Percentiles rank a stretch among this genome's conserved stretches.
Conservation (phyloP, 2,113 vertebrate genomes). For the Tympanuchus pallidicinctus region DNA sequence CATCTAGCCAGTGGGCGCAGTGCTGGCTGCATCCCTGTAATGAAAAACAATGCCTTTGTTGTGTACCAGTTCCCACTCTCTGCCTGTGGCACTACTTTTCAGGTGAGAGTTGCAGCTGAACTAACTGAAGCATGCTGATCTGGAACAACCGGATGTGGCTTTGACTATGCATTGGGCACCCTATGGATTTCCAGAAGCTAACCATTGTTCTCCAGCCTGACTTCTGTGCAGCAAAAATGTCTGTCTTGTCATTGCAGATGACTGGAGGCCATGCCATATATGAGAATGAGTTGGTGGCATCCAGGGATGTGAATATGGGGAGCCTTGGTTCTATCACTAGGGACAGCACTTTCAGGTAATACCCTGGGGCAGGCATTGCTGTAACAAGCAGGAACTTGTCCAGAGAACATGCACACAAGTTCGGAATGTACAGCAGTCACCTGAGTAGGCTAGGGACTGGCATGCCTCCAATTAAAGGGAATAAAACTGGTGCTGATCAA, state of each 20-base stretch:
- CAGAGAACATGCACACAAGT: no score
- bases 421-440: neutral
- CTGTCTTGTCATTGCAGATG: conserved; percentile 6
- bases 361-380: neutral
- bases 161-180: neutral
- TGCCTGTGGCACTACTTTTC: conserved; percentile 66
- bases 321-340: conserved; percentile 55
- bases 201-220: neutral
- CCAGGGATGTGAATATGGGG: conserved; percentile 1
- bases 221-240: neutral
- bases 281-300: conserved; percentile 64
- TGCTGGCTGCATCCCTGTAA: conserved; percentile 43
- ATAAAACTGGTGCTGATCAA: neutral
- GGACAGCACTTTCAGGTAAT: conserved; percentile 73
- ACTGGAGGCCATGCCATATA: conserved; percentile 39
- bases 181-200: neutral
- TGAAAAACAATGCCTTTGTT: conserved; percentile 42
- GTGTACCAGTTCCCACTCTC: conserved; percentile 67
- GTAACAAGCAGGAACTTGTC: no score
- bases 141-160: neutral
- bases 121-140: neutral
- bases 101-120: conserved; percentile 39
- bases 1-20: conserved; percentile 5
- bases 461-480: neutral
- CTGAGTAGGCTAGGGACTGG: neutral